These are phyloP conservation scores for Hydractinia symbiolongicarpus DNA, from an alignment of 30 jellyfish, hydroid and myxozoan genomes.

Conservation along the genomic window DNA sequence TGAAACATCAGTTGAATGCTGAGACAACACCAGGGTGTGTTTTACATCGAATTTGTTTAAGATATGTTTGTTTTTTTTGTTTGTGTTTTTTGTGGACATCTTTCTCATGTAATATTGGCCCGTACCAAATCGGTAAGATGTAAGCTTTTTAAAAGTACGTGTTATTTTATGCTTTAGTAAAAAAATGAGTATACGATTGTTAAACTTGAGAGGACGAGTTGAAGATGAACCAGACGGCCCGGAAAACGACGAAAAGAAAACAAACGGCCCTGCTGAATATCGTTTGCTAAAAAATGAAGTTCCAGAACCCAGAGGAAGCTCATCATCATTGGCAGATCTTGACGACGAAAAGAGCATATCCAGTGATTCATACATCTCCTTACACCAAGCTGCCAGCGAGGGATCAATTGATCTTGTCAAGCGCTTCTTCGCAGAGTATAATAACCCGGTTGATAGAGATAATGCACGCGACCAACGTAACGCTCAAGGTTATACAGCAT, in stretches of 20 bases:
- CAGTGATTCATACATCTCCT: neutral
- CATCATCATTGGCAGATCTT: neutral
- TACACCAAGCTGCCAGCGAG: slow-evolving; percentile 94
- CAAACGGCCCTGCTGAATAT: slow-evolving; percentile 4
- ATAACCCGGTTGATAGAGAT: slow-evolving; percentile 2
- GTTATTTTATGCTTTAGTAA: neutral
- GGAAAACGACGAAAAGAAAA: neutral
- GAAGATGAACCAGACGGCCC: slow-evolving; percentile 28
- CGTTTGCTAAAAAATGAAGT: neutral
- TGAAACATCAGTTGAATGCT: too few species aligned
- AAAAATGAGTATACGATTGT: slow-evolving; percentile 6
- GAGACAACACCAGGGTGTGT: too few species aligned
- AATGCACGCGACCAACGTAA: slow-evolving; percentile 47
- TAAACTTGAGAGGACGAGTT: neutral
- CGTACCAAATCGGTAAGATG: neutral
- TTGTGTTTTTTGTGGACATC: too few species aligned
- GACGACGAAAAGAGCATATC: neutral
- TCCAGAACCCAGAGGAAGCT: neutral
- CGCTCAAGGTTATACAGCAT: slow-evolving; percentile 69
- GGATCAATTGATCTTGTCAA: slow-evolving; percentile 60
- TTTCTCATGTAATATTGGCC: too few species aligned
- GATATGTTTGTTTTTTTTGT: too few species aligned
- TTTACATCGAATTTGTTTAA: too few species aligned
- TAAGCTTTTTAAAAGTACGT: neutral
- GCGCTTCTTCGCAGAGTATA: neutral